Evolutionary conservation across 2,888 invertebrate species (phyloP).

Genomic region (Hedya salicella): DNA sequence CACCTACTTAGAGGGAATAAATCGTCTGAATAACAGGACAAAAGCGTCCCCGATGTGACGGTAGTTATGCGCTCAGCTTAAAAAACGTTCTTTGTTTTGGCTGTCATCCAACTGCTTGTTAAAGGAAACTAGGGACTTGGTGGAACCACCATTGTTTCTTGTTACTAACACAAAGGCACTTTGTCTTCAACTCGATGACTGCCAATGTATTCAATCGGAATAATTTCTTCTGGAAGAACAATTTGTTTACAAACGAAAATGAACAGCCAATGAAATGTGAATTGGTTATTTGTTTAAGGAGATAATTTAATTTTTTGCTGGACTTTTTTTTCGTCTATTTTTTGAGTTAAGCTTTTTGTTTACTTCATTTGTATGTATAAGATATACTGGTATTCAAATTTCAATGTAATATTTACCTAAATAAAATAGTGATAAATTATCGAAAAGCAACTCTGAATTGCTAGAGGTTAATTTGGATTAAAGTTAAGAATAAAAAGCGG

Average conservation of each 20-base stretch:
- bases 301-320: conserved; percentile 25
- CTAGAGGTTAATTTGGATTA: too few species aligned
- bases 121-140: conserved; percentile 73
- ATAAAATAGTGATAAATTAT: background rate
- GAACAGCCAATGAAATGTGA: conserved; percentile 27
- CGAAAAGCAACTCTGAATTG: background rate
- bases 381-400: too few species aligned
- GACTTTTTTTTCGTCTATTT: background rate
- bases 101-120: conserved; percentile 78
- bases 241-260: conserved; percentile 20
- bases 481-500: too few species aligned
- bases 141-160: conserved; percentile 70
- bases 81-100: conserved; percentile 73
- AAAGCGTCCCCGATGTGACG: conserved; percentile 40
- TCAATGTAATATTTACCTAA: too few species aligned
- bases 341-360: too few species aligned
- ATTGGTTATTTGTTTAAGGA: conserved; percentile 19
- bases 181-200: conserved; percentile 51
- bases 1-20: conserved; percentile 39
- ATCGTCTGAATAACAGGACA: conserved; percentile 39
- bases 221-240: conserved; percentile 40
- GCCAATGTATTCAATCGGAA: conserved; percentile 46
- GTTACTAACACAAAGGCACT: conserved; percentile 62
- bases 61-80: conserved; percentile 55
- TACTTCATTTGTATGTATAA: too few species aligned